Evolutionary conservation across 1,140 invertebrate species (phyloP).

Genomic region (Euwallacea fornicatus): DNA sequence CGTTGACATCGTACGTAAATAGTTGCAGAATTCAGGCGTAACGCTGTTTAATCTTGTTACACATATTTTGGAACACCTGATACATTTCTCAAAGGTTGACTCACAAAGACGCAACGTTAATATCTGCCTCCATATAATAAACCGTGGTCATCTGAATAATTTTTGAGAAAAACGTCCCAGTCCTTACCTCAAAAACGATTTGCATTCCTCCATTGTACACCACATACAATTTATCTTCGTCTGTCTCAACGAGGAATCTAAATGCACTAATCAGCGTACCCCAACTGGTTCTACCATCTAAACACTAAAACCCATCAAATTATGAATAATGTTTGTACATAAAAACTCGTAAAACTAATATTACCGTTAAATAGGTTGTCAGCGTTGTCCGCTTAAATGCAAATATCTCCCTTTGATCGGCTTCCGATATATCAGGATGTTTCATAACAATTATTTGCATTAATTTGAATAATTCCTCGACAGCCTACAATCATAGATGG

Average conservation of each 20-base stretch:
- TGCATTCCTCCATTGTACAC: slow-evolving; percentile 86
- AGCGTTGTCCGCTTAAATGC: slow-evolving; percentile 81
- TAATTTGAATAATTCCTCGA: slow-evolving; percentile 87
- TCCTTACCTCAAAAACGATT: slow-evolving; percentile 77
- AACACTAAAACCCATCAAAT: slow-evolving; percentile 57
- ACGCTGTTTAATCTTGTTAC: too few species aligned
- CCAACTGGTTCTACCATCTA: slow-evolving; percentile 85
- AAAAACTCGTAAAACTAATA: background rate
- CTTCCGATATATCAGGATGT: slow-evolving; percentile 74
- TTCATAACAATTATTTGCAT: slow-evolving; percentile 82
- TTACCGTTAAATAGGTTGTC: slow-evolving; percentile 74
- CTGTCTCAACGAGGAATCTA: slow-evolving; percentile 82
- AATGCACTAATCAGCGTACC: slow-evolving; percentile 87
- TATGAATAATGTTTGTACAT: background rate
- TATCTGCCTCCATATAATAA: too few species aligned
- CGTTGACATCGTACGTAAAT: too few species aligned
- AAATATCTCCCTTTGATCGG: slow-evolving; percentile 78
- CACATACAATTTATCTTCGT: slow-evolving; percentile 85
- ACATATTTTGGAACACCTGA: too few species aligned
- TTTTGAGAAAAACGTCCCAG: too few species aligned
- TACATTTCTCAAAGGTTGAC: background rate
- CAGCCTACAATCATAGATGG: slow-evolving; percentile 62
- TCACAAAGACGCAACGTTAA: background rate
- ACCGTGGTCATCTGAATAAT: too few species aligned
- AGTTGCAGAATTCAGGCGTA: too few species aligned